Conservation (phyloP, 2,113 vertebrate genomes). For the Ariopsis seemanni region DNA sequence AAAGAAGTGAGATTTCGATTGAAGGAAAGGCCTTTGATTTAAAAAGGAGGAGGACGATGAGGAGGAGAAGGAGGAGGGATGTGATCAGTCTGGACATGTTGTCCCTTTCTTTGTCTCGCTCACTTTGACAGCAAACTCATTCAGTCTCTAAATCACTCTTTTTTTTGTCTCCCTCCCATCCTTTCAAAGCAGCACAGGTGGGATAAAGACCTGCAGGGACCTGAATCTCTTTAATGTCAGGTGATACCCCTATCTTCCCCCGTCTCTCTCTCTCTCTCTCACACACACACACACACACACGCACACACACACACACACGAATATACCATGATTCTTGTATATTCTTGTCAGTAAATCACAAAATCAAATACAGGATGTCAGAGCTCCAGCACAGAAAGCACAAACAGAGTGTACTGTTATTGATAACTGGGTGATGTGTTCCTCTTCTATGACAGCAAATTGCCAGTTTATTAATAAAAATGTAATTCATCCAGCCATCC, state of each 20-base stretch:
- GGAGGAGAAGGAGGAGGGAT: not conserved
- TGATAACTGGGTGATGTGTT: not conserved
- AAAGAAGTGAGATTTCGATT: not conserved
- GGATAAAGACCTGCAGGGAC: constrained; percentile 42
- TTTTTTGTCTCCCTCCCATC: constrained; percentile 1
- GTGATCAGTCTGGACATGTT: constrained; percentile 33
- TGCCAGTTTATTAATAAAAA: too few species aligned
- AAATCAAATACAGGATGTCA: not conserved
- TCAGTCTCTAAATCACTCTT: constrained; percentile 34
- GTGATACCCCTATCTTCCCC: not conserved
- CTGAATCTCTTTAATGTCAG: constrained; percentile 39
- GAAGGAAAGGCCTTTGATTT: constrained; percentile 21
- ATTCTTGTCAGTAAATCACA: not conserved
- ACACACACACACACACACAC: constrained; percentile 7
- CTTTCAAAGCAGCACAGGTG: constrained; percentile 48
- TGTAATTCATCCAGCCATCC: not conserved
- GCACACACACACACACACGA: not conserved
- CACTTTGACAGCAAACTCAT: constrained; percentile 14
- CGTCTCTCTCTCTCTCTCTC: not conserved
- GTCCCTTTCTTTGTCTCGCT: constrained; percentile 7
- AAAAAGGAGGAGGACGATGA: not conserved
- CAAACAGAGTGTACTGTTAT: not conserved
- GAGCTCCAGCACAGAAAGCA: not conserved
- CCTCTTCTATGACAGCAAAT: not conserved
- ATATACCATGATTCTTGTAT: not conserved